Base-by-base conservation (phyloP, 1,140 invertebrate genomes). In the Trichoplusia ni region DNA sequence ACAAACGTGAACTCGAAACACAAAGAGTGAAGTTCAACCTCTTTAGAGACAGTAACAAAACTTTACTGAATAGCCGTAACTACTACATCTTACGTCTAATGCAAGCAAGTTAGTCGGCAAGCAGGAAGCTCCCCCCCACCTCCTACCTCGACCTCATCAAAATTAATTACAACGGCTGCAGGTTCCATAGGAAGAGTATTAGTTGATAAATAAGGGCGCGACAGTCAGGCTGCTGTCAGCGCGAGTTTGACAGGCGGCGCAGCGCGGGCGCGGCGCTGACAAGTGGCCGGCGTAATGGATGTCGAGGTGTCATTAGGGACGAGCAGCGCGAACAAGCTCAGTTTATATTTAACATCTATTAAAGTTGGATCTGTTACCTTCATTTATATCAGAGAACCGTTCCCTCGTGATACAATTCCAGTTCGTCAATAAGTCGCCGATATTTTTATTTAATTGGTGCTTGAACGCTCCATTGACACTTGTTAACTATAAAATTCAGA, bases 391-490 rank as follows among this genome's bases (percentile, higher is more conserved):
- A n/a, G n/a, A n/a, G n/a, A n/a, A n/a, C n/a, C n/a, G n/a, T n/a
- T n/a, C n/a, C n/a, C n/a, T n/a, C n/a, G n/a, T n/a, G n/a, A n/a
- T n/a, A n/a, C n/a, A n/a, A n/a, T n/a, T n/a, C n/a, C n/a, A n/a
- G n/a, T n/a, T n/a, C n/a, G n/a, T n/a, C n/a, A n/a, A n/a, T n/a
- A n/a, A n/a, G n/a, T n/a, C n/a, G n/a, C n/a, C 47, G 16, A 18
- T 37, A 38, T 35, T 54, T 54, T 25, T 27, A 23, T 54, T 38
- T 38, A 38, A 54, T 54, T 54, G n/a, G 51, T 38, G 21, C 18
- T 21, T 23, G 19, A 16, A n/a, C 9, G 3, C 25, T 9, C 23
- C 9, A 31, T 49, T 11, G 25, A 49, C 46, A 31, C 23, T 14
- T 49, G 46, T 29, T 25, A 49, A 29, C 25, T 49, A 47, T 47